These are phyloP conservation scores for Paramisgurnus dabryanus DNA, from an alignment of 2,113 vertebrate species.

Conservation along the genomic window DNA sequence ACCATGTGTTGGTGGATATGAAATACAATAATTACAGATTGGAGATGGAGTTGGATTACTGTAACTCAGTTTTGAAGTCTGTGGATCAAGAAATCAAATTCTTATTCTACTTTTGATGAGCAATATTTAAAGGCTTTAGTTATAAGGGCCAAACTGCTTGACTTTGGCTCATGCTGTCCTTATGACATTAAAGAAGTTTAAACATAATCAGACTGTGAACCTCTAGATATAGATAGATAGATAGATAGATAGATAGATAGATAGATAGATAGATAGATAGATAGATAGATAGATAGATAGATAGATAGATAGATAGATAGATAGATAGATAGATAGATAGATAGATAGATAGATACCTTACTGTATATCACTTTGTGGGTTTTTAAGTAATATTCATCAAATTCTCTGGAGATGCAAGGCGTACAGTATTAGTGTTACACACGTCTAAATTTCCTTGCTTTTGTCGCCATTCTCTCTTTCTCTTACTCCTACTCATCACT, in stretches of 20 bases:
- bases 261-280: too few relatives aligned
- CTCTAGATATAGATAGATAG: too few relatives aligned
- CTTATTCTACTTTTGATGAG: too few relatives aligned
- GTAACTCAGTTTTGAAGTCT: not conserved
- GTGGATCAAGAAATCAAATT: not conserved
- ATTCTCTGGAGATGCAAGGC: conserved; percentile 23
- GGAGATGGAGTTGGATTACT: not conserved
- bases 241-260: too few relatives aligned
- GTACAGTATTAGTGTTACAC: conserved; percentile 2
- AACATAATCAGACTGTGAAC: too few relatives aligned
- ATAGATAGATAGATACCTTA: not conserved
- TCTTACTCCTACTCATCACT: conserved; percentile 49
- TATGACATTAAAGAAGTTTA: too few relatives aligned
- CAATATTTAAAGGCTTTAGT: too few relatives aligned
- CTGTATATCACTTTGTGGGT: not conserved
- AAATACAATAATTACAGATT: not conserved
- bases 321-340: too few relatives aligned
- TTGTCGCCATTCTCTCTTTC: conserved; percentile 16
- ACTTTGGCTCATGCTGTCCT: too few relatives aligned
- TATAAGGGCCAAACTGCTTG: too few relatives aligned
- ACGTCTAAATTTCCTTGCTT: conserved; percentile 21
- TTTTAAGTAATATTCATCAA: conserved; percentile 22
- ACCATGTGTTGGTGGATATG: not conserved
- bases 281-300: too few relatives aligned
- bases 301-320: too few relatives aligned